Evolutionary conservation across 2,797 vertebrate species (phyloP).

Genomic region (Apodemus agrarius): DNA sequence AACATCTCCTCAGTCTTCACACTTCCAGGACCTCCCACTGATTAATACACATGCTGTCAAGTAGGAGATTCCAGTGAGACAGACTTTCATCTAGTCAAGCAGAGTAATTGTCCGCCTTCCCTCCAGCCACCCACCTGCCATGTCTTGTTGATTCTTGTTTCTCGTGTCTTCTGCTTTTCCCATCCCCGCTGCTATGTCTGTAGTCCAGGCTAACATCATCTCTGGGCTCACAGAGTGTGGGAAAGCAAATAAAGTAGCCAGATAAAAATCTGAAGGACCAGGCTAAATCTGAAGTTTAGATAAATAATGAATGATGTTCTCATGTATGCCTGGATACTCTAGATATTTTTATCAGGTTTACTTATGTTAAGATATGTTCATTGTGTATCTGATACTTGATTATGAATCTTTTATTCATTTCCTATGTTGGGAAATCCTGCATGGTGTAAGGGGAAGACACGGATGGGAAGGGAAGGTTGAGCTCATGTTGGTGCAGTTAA

Average conservation of each 20-base stretch:
- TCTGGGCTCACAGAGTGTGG: neutral
- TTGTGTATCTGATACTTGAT: constrained; percentile 1
- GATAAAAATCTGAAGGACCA: neutral
- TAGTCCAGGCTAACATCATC: neutral
- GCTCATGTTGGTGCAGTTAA: neutral
- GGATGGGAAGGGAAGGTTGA: neutral
- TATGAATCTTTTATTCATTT: neutral
- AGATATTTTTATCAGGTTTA: neutral
- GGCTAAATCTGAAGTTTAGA: constrained; percentile 4
- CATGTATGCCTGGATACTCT: neutral
- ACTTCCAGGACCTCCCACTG: neutral
- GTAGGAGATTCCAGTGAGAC: neutral
- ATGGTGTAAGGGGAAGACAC: neutral
- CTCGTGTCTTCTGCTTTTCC: neutral
- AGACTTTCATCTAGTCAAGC: neutral
- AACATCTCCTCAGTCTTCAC: neutral
- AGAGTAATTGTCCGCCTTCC: neutral
- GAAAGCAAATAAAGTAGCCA: neutral
- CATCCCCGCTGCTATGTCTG: neutral
- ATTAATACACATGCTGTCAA: neutral
- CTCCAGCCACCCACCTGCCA: neutral
- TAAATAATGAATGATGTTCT: neutral
- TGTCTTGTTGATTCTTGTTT: neutral
- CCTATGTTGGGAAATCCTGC: neutral
- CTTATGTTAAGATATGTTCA: neutral